phyloP scores from a whole-genome alignment of 2,113 vertebrate species.

The Alces alces region DNA sequence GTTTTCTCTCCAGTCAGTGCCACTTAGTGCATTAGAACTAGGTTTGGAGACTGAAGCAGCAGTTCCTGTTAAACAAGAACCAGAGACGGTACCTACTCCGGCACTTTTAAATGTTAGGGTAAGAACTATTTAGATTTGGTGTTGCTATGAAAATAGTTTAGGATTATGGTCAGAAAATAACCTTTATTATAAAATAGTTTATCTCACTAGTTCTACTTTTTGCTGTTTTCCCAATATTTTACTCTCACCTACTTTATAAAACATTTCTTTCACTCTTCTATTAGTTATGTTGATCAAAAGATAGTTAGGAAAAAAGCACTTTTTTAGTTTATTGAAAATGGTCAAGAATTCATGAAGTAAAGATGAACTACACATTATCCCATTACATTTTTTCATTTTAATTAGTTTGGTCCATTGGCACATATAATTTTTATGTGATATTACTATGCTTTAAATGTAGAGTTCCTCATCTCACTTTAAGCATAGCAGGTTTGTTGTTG shows the following conservation, averaged over 20 bases:
- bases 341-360: not conserved
- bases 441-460: not conserved
- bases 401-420: not conserved
- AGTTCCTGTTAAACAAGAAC: slow-evolving; percentile 81
- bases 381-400: not conserved
- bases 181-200: not conserved
- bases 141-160: not conserved
- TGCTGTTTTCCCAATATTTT: not conserved
- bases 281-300: not conserved
- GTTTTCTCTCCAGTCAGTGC: slow-evolving; percentile 84
- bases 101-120: slow-evolving; percentile 91
- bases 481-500: not conserved
- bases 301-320: not conserved
- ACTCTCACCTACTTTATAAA: not conserved
- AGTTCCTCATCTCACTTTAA: not conserved
- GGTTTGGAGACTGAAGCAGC: slow-evolving; percentile 85
- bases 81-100: slow-evolving; percentile 84
- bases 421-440: not conserved
- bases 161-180: not conserved
- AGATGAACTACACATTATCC: not conserved
- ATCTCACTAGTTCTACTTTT: not conserved
- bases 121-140: slow-evolving; percentile 62
- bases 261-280: not conserved
- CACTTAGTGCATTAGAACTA: slow-evolving; percentile 89
- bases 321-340: not conserved